These are phyloP conservation scores for Scophthalmus maximus DNA, from an alignment of 2,113 vertebrate genomes.

Conservation along the genomic window DNA sequence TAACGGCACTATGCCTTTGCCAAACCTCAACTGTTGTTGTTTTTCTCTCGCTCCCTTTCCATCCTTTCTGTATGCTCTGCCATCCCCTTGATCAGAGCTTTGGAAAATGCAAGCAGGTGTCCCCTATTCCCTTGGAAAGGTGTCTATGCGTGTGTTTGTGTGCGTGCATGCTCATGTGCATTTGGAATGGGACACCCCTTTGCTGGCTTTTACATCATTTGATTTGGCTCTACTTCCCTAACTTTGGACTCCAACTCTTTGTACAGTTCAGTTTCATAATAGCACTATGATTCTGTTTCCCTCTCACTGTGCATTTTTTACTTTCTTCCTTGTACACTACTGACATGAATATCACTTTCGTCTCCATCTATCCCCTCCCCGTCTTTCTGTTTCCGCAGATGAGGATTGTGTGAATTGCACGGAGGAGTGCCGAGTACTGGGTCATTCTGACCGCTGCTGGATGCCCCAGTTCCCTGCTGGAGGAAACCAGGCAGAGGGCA, in stretches of 20 bases:
- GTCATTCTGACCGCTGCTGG: slow-evolving; percentile 99
- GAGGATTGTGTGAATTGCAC: slow-evolving; percentile 99
- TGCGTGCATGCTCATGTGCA: slow-evolving; percentile 53
- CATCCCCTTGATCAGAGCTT: slow-evolving; percentile 81
- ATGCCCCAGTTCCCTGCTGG: slow-evolving; percentile 97
- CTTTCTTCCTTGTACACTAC: slow-evolving; percentile 10
- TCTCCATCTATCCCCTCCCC: slow-evolving; percentile 29
- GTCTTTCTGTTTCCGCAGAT: slow-evolving; percentile 85
- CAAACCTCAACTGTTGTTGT: slow-evolving; percentile 84
- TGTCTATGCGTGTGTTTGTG: slow-evolving; percentile 64
- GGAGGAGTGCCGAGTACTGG: slow-evolving; percentile 98
- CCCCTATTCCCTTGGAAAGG: slow-evolving; percentile 65
- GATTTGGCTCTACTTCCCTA: slow-evolving; percentile 31
- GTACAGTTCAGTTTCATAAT: slow-evolving; percentile 47
- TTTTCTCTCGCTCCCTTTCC: slow-evolving; percentile 71
- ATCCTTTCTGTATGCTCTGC: slow-evolving; percentile 71
- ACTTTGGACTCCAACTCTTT: slow-evolving; percentile 41
- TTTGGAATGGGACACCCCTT: slow-evolving; percentile 33
- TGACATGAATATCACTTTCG: slow-evolving; percentile 38
- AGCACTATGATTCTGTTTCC: slow-evolving; percentile 36
- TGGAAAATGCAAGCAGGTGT: slow-evolving; percentile 81
- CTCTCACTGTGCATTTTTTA: slow-evolving; percentile 25
- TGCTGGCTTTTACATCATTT: slow-evolving; percentile 28
- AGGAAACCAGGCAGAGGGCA: slow-evolving; percentile 93
- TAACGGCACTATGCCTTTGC: slow-evolving; percentile 79